phyloP scores from a whole-genome alignment of 1,140 invertebrate genomes.

The Drosophila melanica region DNA sequence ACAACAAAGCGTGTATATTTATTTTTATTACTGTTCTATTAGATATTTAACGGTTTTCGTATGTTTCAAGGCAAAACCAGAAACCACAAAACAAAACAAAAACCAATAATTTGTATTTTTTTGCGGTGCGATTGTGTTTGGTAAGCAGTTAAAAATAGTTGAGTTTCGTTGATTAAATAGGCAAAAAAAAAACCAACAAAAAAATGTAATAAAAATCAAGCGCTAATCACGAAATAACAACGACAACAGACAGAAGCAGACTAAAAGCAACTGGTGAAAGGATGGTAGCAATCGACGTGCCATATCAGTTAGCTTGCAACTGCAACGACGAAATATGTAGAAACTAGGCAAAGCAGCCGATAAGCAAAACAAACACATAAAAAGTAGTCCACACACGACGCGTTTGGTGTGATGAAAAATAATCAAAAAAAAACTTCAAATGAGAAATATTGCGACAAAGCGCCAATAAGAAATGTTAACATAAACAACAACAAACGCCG shows the following conservation, averaged over 20 bases:
- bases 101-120: slow-evolving; percentile 27
- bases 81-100: slow-evolving; percentile 44
- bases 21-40: slow-evolving; percentile 59
- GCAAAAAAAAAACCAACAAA: slow-evolving; percentile 32
- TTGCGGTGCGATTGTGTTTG: slow-evolving; percentile 30
- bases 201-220: slow-evolving; percentile 36
- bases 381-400: slow-evolving; percentile 5
- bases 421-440: slow-evolving; percentile 67
- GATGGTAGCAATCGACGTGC: slow-evolving; percentile 2
- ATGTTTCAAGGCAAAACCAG: slow-evolving; percentile 66
- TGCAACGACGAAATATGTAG: background rate
- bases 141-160: slow-evolving; percentile 35
- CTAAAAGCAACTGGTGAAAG: slow-evolving; percentile 2
- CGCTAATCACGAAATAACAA: slow-evolving; percentile 41
- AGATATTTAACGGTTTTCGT: slow-evolving; percentile 73
- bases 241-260: slow-evolving; percentile 20
- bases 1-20: slow-evolving; percentile 68
- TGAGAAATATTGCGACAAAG: slow-evolving; percentile 61
- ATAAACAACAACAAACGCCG: slow-evolving; percentile 68
- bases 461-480: slow-evolving; percentile 62
- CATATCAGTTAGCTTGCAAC: slow-evolving; percentile 28
- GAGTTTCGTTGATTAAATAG: slow-evolving; percentile 28
- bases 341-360: slow-evolving; percentile 18
- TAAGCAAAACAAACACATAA: slow-evolving; percentile 17
- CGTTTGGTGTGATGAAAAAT: slow-evolving; percentile 19